These are phyloP conservation scores for Conopomorpha cramerella DNA, from an alignment of 1,140 invertebrate species.

Conservation along the genomic window DNA sequence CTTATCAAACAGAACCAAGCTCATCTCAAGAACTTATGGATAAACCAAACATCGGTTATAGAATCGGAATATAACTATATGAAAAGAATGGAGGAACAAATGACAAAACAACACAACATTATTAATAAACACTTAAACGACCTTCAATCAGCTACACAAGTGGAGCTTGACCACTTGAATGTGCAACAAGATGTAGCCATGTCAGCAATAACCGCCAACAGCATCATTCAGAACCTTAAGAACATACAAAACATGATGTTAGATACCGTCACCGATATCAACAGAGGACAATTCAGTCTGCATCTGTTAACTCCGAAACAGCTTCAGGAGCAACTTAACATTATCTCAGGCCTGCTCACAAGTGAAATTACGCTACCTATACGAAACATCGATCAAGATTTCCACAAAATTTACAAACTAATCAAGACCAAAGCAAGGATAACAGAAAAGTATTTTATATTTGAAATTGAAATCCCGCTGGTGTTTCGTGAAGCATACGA, in stretches of 20 bases:
- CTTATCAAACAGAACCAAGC: slow-evolving; percentile 3
- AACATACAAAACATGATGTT: slow-evolving; percentile 4
- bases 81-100: slow-evolving; percentile 2
- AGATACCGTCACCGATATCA: slow-evolving; percentile 6
- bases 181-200: not conserved
- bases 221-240: slow-evolving; percentile 6
- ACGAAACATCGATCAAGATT: slow-evolving; percentile 3
- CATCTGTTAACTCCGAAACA: slow-evolving; percentile 9
- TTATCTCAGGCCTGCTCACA: slow-evolving; percentile 5
- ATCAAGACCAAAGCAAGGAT: slow-evolving; percentile 8
- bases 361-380: slow-evolving; percentile 9
- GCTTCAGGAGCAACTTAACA: slow-evolving; percentile 3
- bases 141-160: no score
- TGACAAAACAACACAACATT: slow-evolving; percentile 3
- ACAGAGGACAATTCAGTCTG: slow-evolving; percentile 5
- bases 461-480: slow-evolving; percentile 8
- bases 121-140: slow-evolving; percentile 1
- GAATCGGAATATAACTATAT: slow-evolving; percentile 6
- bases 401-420: slow-evolving; percentile 7
- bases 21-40: slow-evolving; percentile 5
- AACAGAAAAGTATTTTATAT: slow-evolving; percentile 5
- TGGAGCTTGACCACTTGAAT: no score
- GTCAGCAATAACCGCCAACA: slow-evolving; percentile 4
- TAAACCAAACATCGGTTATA: slow-evolving; percentile 7
- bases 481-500: slow-evolving; percentile 6